Percentiles rank a stretch among this genome's conserved stretches.
Conservation (phyloP, 2,113 vertebrate genomes). For the Hippocampus mohnikei region DNA sequence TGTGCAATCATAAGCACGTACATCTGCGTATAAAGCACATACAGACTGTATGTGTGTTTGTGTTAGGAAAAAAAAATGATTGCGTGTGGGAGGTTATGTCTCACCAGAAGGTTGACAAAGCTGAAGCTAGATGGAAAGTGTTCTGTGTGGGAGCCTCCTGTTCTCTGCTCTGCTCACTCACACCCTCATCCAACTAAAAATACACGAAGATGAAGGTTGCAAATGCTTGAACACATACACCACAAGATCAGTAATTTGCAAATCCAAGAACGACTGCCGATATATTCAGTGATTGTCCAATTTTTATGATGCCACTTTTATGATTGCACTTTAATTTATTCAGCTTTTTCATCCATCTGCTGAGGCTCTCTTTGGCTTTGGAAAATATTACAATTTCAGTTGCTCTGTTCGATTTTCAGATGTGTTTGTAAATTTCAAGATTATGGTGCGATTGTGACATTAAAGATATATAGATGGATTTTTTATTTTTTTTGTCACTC, state of each 20-base stretch:
- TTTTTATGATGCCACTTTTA: background rate
- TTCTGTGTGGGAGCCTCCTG: constrained; percentile 54
- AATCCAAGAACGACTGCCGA: background rate
- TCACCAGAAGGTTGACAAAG: constrained; percentile 50
- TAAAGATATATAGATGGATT: too few species aligned
- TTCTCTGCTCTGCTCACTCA: constrained; percentile 30
- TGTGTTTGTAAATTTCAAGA: too few species aligned
- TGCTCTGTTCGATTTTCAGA: too few species aligned
- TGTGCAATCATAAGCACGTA: constrained; percentile 13
- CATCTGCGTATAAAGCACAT: constrained; percentile 3
- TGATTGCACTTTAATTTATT: background rate
- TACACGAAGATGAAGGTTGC: constrained; percentile 37
- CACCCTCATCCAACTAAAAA: constrained; percentile 43
- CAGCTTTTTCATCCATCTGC: too few species aligned
- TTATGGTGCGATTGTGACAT: too few species aligned
- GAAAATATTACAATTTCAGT: too few species aligned
- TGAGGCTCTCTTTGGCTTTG: too few species aligned
- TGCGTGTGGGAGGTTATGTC: constrained; percentile 49
- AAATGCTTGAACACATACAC: constrained; percentile 13
- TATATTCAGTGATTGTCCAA: background rate
- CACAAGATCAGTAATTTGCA: background rate
- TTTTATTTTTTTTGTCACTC: too few species aligned
- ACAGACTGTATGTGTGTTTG: constrained; percentile 5
- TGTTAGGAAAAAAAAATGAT: background rate
- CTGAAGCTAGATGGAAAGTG: constrained; percentile 51